phyloP scores from a whole-genome alignment of 2,113 vertebrate species.

The Naja naja region DNA sequence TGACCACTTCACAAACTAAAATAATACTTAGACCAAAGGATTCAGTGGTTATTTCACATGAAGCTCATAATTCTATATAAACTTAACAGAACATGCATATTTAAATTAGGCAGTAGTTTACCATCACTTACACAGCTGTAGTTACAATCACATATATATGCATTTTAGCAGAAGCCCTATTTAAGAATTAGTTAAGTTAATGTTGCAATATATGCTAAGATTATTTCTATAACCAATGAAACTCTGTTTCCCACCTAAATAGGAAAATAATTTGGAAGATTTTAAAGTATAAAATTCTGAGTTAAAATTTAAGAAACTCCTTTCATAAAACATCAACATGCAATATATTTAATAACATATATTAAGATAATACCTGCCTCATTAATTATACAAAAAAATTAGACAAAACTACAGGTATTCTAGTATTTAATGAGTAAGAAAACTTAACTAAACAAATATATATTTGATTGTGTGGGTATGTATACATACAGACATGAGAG shows the following conservation, averaged over 20 bases:
- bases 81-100: not conserved
- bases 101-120: not conserved
- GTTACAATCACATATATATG: not conserved
- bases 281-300: slow-evolving; percentile 7
- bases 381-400: slow-evolving; percentile 48
- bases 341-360: slow-evolving; percentile 7
- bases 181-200: not conserved
- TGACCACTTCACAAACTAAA: slow-evolving; percentile 51
- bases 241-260: slow-evolving; percentile 23
- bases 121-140: not conserved
- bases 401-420: slow-evolving; percentile 46
- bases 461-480: slow-evolving; percentile 38
- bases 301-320: not conserved
- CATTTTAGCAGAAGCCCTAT: not conserved
- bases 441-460: slow-evolving; percentile 51
- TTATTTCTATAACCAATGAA: slow-evolving; percentile 4
- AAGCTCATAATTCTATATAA: slow-evolving; percentile 32
- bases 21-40: slow-evolving; percentile 47
- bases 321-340: slow-evolving; percentile 16
- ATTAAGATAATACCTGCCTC: slow-evolving; percentile 21
- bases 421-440: slow-evolving; percentile 51
- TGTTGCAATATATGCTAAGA: slow-evolving; percentile 12
- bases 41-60: slow-evolving; percentile 29
- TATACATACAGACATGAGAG: not conserved
- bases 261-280: not conserved